Evolutionary conservation across 2,888 invertebrate species (phyloP).

Genomic region (Plebejus melissa): DNA sequence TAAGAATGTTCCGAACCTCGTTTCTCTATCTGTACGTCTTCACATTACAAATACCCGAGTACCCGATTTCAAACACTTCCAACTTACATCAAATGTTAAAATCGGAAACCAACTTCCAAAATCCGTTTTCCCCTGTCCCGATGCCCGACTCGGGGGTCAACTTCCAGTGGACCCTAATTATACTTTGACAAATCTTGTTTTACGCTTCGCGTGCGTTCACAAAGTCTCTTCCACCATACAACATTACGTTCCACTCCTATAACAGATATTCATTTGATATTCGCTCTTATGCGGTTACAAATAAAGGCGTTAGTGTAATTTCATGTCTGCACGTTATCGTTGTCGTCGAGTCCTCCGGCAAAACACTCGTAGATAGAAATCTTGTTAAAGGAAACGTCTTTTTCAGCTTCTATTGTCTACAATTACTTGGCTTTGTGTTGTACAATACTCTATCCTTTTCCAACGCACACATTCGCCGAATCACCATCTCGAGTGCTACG

Average conservation of each 20-base stretch:
- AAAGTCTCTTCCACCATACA: constrained; percentile 60
- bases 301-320: constrained; percentile 35
- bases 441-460: constrained; percentile 49
- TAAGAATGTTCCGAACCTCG: neutral
- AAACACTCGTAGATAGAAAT: constrained; percentile 72
- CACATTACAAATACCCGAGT: neutral
- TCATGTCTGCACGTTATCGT: constrained; percentile 35
- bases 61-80: constrained; percentile 26
- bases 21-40: neutral
- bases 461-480: constrained; percentile 38
- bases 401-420: constrained; percentile 76
- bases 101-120: constrained; percentile 30
- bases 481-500: constrained; percentile 44
- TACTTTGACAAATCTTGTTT: constrained; percentile 75
- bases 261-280: constrained; percentile 30
- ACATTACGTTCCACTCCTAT: constrained; percentile 35
- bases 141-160: constrained; percentile 40
- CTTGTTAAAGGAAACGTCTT: constrained; percentile 77
- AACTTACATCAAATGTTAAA: constrained; percentile 34
- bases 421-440: constrained; percentile 66
- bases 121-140: constrained; percentile 19
- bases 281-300: neutral
- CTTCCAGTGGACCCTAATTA: constrained; percentile 52
- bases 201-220: constrained; percentile 68
- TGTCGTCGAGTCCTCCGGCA: constrained; percentile 57